These are phyloP conservation scores for Setophaga kirtlandii DNA, from an alignment of 2,113 vertebrate species.

Conservation along the genomic window DNA sequence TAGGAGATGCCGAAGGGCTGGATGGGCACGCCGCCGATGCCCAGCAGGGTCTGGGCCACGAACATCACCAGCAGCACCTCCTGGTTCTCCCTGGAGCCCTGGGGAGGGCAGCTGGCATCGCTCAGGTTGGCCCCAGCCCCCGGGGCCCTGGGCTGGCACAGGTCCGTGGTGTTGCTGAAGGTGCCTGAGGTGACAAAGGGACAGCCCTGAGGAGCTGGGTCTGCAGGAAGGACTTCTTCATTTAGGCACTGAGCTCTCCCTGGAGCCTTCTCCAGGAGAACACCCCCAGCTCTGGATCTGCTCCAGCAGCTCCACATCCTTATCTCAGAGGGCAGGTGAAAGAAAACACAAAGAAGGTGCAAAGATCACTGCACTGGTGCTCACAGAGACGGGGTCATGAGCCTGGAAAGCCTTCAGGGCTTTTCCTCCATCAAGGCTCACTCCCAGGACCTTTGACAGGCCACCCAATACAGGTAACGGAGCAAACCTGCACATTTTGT, in stretches of 20 bases:
- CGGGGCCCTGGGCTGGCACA: slow-evolving; percentile 51
- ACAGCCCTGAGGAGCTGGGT: rapidly evolving
- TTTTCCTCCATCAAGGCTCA: not conserved
- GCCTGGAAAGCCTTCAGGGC: not conserved
- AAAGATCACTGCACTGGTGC: not conserved
- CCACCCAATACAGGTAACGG: too few species aligned
- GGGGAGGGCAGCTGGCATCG: slow-evolving; percentile 50
- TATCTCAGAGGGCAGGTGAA: not conserved
- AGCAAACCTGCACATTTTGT: not conserved
- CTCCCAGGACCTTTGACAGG: not conserved
- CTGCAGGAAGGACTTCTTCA: not conserved
- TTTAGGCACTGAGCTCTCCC: not conserved
- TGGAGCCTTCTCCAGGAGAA: not conserved
- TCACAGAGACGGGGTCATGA: rapidly evolving
- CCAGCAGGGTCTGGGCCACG: slow-evolving; percentile 85
- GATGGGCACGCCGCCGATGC: slow-evolving; percentile 87
- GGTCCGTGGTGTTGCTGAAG: slow-evolving; percentile 54
- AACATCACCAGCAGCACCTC: slow-evolving; percentile 83
- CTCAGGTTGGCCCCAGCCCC: not conserved
- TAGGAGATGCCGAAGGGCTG: slow-evolving; percentile 98
- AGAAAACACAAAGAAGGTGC: not conserved
- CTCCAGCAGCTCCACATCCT: not conserved
- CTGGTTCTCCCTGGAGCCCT: slow-evolving; percentile 15
- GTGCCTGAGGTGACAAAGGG: slow-evolving; percentile 34
- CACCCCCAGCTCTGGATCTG: not conserved